Conservation (phyloP, 2,797 vertebrate genomes). For the Enteromius thamalakanensis region DNA sequence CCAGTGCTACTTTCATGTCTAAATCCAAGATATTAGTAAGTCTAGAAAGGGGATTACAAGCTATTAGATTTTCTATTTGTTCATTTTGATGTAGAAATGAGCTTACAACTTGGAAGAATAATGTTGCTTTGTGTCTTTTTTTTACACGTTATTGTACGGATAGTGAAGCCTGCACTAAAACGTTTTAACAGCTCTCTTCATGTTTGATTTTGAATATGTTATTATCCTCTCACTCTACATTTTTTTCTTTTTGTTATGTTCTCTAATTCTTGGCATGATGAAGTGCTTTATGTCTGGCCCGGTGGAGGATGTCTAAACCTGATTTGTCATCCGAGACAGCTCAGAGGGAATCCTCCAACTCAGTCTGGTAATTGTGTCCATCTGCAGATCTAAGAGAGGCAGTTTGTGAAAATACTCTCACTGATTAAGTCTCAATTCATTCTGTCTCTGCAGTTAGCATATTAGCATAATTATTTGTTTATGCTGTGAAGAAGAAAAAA, state of each 20-base stretch:
- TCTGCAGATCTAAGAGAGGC: conserved; percentile 34
- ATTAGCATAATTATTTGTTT: conserved; percentile 48
- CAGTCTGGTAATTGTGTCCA: conserved; percentile 36
- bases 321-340: conserved; percentile 22
- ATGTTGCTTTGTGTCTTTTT: background rate
- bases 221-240: background rate
- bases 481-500: conserved; percentile 19
- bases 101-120: background rate
- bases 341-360: conserved; percentile 29
- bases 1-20: background rate
- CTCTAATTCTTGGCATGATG: conserved; percentile 31
- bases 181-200: conserved; percentile 3
- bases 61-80: conserved; percentile 7
- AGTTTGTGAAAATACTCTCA: conserved; percentile 23
- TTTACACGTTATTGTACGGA: conserved; percentile 1
- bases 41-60: background rate
- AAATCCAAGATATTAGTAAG: conserved; percentile 4
- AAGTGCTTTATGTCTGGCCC: conserved; percentile 13
- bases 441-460: conserved; percentile 26
- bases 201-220: conserved; percentile 6
- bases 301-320: conserved; percentile 20
- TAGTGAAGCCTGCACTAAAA: background rate
- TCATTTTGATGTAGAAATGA: conserved; percentile 22
- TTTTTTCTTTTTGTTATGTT: conserved; percentile 24
- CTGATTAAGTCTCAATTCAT: conserved; percentile 4